Conservation (phyloP, 2,113 vertebrate species). For the Mungos mungo region DNA sequence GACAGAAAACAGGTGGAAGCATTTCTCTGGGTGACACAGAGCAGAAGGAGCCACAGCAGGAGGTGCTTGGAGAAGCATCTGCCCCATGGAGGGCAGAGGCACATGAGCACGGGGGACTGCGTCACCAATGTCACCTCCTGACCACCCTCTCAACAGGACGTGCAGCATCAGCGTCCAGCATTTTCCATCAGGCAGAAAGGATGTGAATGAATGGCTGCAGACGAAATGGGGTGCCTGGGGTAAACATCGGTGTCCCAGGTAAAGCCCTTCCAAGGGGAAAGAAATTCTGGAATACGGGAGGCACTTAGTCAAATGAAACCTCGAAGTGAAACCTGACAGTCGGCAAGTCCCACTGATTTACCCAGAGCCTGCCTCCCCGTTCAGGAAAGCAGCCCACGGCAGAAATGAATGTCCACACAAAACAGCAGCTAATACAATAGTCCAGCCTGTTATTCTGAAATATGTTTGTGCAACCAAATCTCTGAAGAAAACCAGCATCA, state of each 20-base stretch:
- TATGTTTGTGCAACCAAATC: neutral
- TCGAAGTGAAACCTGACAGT: neutral
- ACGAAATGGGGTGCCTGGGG: neutral
- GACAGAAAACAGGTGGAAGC: neutral
- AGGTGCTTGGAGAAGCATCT: neutral
- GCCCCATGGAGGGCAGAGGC: neutral
- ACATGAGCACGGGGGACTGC: no score
- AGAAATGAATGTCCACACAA: neutral
- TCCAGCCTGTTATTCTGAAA: neutral
- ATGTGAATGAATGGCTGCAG: neutral
- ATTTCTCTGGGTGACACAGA: neutral
- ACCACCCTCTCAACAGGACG: neutral
- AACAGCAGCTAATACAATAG: no score
- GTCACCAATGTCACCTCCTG: neutral
- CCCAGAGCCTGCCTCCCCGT: neutral
- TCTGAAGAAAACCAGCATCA: neutral
- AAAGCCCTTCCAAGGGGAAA: neutral
- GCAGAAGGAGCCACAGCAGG: neutral
- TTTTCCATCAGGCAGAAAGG: neutral
- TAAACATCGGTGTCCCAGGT: neutral
- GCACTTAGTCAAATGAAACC: neutral
- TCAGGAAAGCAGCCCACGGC: neutral
- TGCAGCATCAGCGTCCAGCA: neutral
- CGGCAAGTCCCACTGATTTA: neutral
- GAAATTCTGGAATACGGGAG: neutral